Conservation (phyloP, 2,797 vertebrate species). For the Melopsittacus undulatus region DNA sequence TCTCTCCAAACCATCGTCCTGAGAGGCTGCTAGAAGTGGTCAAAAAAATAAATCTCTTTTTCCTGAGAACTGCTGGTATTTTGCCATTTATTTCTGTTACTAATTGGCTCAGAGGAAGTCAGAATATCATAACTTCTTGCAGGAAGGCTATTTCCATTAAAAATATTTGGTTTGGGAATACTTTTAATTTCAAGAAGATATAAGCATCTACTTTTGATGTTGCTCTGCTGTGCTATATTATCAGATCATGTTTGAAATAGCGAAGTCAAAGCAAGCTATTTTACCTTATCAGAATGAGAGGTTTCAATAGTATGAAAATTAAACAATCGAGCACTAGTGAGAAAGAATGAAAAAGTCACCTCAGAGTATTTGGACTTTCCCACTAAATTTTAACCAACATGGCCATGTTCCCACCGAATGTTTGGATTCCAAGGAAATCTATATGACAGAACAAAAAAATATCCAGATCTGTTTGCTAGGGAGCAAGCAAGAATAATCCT, state of each 20-base stretch:
- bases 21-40: not conserved
- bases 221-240: not conserved
- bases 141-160: not conserved
- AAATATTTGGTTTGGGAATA: conserved; percentile 19
- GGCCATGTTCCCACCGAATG: not conserved
- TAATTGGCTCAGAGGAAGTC: conserved; percentile 17
- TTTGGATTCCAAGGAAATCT: conserved; percentile 17
- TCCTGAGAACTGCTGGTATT: not conserved
- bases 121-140: not conserved
- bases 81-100: conserved; percentile 18
- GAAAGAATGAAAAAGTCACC: not conserved
- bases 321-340: not conserved
- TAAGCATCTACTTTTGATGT: conserved; percentile 34
- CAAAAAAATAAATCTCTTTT: not conserved
- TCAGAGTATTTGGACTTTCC: not conserved
- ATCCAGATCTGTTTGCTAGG: not conserved
- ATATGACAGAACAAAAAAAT: not conserved
- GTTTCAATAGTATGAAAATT: not conserved
- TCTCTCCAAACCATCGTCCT: not conserved
- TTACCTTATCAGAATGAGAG: conserved; percentile 1
- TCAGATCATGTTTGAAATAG: conserved; percentile 16
- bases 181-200: not conserved
- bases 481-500: not conserved
- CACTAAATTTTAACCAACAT: not conserved
- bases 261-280: conserved; percentile 48